A percentile compares a stretch with the other conserved stretches of the same genome.
These are phyloP conservation scores for Dolichotis patagonum DNA, from an alignment of 2,113 vertebrate genomes.

Conservation along the genomic window DNA sequence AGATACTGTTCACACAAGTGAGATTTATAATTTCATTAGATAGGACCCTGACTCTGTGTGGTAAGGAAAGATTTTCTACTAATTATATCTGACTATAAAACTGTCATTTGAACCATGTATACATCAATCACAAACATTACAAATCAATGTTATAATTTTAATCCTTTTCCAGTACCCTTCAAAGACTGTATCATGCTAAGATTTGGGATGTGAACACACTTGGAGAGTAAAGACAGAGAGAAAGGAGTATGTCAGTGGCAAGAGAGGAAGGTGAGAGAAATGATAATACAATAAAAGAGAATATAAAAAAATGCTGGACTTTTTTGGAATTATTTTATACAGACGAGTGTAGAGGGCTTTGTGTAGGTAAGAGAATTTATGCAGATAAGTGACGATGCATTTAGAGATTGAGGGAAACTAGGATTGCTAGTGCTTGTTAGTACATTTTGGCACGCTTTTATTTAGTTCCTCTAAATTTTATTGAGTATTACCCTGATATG, in stretches of 20 bases:
- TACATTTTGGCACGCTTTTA: neutral
- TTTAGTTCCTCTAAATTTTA: neutral
- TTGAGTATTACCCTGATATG: neutral
- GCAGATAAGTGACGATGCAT: neutral
- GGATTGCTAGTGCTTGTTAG: neutral
- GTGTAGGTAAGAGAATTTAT: neutral
- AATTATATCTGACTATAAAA: neutral
- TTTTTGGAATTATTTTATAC: neutral
- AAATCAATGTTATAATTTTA: neutral
- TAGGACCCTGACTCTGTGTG: neutral
- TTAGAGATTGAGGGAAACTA: neutral
- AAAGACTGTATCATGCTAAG: neutral
- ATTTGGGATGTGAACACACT: neutral
- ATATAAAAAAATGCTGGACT: neutral
- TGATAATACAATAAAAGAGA: neutral
- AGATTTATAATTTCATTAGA: neutral
- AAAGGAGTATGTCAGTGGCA: neutral
- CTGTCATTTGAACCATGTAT: neutral
- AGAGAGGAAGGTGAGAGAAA: neutral
- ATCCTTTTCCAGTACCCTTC: neutral
- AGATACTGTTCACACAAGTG: neutral
- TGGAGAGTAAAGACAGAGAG: neutral
- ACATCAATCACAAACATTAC: neutral
- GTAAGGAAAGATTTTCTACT: neutral
- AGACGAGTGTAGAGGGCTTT: neutral